Base-by-base conservation (phyloP, 2,888 invertebrate species). In the Drosophila fungiperda region DNA sequence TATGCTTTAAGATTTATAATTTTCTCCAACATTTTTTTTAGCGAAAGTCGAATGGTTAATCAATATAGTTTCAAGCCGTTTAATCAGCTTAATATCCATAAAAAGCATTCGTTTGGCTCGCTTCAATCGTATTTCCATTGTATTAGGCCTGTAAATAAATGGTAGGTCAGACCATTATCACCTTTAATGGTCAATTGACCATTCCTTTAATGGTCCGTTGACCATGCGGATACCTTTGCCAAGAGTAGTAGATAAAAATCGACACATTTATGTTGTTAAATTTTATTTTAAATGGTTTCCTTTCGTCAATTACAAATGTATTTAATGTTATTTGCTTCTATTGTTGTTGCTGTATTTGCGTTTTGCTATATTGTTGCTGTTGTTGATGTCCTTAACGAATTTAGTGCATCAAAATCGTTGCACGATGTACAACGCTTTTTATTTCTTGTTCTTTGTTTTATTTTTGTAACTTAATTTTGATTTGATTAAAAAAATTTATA, bases 301-400 rank as follows among this genome's bases (percentile, higher is more conserved):
- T 61, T 81, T 58, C 68, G 78, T 86, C 87, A 85, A 87, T 85
- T 85, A 87, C 87, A 85, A 85, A 85, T 85, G 87, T 86, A 81
- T 87, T 85, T 87, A 82, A 83, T 86, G 82, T 82, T 82, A 80
- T 83, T 86, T 76, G 79, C 73, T 79, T 79, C 68, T 82, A 72
- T 71, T 80, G 73, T 67, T 73, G 53, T 54, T 78, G 52, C 63
- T 63, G 66, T 49, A 38, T 40, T 48, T 58, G 45, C 40, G 48
- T 33, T 61, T 64, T 68, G 59, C 55, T 71, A 52, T 68, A 32
- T 61, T 77, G 32, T 53, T 69, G 48, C 52, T 48, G 12, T 69
- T 69, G 68, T 61, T 77, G 53, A 36, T 78, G 63, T 66, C 64
- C 65, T 53, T 66, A 69, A 78, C 77, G 68, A 63, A 68, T 81